Evolutionary conservation across 1,140 invertebrate species (phyloP).

Genomic region (Papilio glaucus): DNA sequence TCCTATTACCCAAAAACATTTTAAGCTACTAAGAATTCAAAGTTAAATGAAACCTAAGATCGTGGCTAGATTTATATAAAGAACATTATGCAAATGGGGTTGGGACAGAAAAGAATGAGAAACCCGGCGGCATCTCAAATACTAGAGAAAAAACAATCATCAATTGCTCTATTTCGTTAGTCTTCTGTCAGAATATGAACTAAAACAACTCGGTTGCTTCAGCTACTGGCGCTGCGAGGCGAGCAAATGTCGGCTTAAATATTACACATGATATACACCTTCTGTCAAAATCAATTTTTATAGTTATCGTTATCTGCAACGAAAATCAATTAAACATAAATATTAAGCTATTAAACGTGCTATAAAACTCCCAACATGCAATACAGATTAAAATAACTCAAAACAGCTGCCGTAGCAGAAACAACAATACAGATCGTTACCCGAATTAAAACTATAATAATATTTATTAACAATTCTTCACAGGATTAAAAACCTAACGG

Average conservation of each 20-base stretch:
- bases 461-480: conserved; percentile 41
- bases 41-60: too few species aligned
- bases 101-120: too few species aligned
- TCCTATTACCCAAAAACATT: too few species aligned
- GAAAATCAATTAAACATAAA: conserved; percentile 12
- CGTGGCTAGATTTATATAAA: too few species aligned
- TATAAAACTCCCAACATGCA: background rate
- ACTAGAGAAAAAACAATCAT: too few species aligned
- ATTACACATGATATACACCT: background rate
- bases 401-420: conserved; percentile 18
- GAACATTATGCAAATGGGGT: too few species aligned
- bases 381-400: conserved; percentile 3
- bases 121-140: too few species aligned
- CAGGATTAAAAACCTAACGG: conserved; percentile 46
- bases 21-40: too few species aligned
- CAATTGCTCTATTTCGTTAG: too few species aligned
- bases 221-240: background rate
- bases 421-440: conserved; percentile 9
- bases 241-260: background rate
- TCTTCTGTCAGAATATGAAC: background rate
- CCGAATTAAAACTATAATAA: conserved; percentile 36
- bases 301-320: conserved; percentile 6
- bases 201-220: background rate
- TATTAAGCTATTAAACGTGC: conserved; percentile 10
- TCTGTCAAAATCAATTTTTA: background rate